These are phyloP conservation scores for Ophioninae sp. DNA, from an alignment of 2,888 invertebrate genomes.

Conservation along the genomic window DNA sequence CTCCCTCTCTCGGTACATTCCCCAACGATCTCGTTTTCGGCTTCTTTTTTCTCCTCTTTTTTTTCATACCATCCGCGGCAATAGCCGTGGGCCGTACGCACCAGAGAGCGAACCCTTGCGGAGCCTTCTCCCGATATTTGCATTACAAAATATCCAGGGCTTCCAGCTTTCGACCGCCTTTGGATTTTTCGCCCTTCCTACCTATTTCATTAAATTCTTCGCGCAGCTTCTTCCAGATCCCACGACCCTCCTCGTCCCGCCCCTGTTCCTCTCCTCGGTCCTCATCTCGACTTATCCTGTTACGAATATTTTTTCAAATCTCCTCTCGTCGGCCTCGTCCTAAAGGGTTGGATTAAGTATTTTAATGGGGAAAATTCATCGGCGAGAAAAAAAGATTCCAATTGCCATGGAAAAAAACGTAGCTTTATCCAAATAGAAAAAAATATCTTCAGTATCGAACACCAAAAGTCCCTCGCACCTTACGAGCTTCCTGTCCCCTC, in stretches of 20 bases:
- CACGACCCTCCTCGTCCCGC: conserved; percentile 26
- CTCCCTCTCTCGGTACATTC: conserved; percentile 33
- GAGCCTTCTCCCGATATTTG: conserved; percentile 67
- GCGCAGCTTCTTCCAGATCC: conserved; percentile 7
- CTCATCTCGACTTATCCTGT: conserved; percentile 15
- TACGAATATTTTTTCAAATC: conserved; percentile 65
- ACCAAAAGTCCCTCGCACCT: conserved; percentile 26
- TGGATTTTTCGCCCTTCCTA: conserved; percentile 53
- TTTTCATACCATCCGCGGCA: not conserved
- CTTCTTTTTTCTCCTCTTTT: conserved; percentile 65
- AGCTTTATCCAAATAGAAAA: conserved; percentile 2
- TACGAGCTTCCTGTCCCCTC: not conserved
- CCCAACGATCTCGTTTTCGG: conserved; percentile 39
- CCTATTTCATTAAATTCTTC: conserved; percentile 71
- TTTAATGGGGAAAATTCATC: conserved; percentile 66
- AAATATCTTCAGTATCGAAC: not conserved
- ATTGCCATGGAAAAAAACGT: conserved; percentile 18
- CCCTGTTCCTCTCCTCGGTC: conserved; percentile 21
- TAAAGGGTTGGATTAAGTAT: conserved; percentile 72
- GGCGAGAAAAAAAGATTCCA: conserved; percentile 36
- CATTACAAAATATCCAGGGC: conserved; percentile 70
- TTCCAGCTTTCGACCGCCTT: conserved; percentile 24
- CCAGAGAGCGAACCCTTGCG: conserved; percentile 10
- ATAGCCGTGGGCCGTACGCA: conserved; percentile 50
- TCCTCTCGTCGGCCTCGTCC: conserved; percentile 1